Conservation (phyloP, 2,797 vertebrate species). For the Sciaenops ocellatus region DNA sequence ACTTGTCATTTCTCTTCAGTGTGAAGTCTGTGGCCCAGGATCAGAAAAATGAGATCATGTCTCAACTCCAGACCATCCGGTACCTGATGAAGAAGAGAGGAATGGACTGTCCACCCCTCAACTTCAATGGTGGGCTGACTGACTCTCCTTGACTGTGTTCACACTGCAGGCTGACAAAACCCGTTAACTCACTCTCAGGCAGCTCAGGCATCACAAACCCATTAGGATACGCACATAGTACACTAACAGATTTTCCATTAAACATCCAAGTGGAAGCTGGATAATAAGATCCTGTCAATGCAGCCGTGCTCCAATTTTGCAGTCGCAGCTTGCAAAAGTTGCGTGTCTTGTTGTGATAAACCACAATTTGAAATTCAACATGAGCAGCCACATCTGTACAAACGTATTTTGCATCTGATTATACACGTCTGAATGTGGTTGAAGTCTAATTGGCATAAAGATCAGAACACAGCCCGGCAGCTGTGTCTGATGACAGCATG, state of each 20-base stretch:
- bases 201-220: not conserved
- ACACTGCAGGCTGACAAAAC: not conserved
- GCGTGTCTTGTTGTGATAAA: not conserved
- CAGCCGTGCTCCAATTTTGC: not conserved
- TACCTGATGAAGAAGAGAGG: slow-evolving; percentile 93
- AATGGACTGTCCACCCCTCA: slow-evolving; percentile 88
- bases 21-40: slow-evolving; percentile 92
- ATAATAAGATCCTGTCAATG: no score
- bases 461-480: not conserved
- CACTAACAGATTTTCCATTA: not conserved
- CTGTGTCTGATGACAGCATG: no score
- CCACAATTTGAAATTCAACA: slow-evolving; percentile 18
- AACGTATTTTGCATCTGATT: slow-evolving; percentile 32
- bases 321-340: not conserved
- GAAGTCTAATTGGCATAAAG: not conserved
- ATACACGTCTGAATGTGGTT: not conserved
- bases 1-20: slow-evolving; percentile 67
- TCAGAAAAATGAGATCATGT: slow-evolving; percentile 95
- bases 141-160: not conserved
- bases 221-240: not conserved
- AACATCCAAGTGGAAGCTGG: no score
- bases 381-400: not conserved
- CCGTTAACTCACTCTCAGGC: not conserved
- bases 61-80: slow-evolving; percentile 91
- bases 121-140: slow-evolving; percentile 78